phyloP scores from a whole-genome alignment of 2,888 invertebrate species.

The Congeria kusceri region DNA sequence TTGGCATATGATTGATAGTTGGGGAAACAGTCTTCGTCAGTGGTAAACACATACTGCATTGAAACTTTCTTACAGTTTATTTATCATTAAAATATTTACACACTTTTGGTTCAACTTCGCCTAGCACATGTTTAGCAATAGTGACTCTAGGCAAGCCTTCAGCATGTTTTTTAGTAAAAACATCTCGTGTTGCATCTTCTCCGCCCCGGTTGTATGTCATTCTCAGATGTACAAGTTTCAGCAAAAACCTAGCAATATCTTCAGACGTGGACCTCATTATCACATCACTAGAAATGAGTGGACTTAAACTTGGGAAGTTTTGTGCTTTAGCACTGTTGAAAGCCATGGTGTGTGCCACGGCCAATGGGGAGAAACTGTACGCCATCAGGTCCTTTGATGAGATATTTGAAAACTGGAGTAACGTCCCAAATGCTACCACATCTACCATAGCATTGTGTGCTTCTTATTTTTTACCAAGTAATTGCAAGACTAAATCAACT shows the following conservation, averaged over 20 bases:
- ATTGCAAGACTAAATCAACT: background rate
- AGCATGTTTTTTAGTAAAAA: conserved; percentile 2
- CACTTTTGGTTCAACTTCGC: background rate
- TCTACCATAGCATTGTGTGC: background rate
- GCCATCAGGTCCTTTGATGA: background rate
- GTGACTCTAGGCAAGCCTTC: conserved; percentile 10
- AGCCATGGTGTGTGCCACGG: background rate
- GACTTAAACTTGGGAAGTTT: background rate
- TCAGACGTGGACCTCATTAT: background rate
- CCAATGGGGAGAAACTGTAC: background rate
- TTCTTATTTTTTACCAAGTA: background rate
- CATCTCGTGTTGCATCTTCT: conserved; percentile 6
- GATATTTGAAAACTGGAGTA: background rate
- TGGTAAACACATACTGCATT: too few relatives aligned
- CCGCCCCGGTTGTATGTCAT: background rate
- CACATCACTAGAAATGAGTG: background rate
- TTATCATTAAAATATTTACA: background rate
- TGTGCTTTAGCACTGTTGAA: background rate
- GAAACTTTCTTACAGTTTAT: background rate
- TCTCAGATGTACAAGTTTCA: background rate
- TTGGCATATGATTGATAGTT: too few relatives aligned
- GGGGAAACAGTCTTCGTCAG: too few relatives aligned
- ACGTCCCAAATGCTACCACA: conserved; percentile 1
- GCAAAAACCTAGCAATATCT: background rate
- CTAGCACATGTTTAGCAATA: background rate